These are phyloP conservation scores for Dermolepida albohirtum DNA, from an alignment of 2,888 invertebrate genomes.

Conservation along the genomic window DNA sequence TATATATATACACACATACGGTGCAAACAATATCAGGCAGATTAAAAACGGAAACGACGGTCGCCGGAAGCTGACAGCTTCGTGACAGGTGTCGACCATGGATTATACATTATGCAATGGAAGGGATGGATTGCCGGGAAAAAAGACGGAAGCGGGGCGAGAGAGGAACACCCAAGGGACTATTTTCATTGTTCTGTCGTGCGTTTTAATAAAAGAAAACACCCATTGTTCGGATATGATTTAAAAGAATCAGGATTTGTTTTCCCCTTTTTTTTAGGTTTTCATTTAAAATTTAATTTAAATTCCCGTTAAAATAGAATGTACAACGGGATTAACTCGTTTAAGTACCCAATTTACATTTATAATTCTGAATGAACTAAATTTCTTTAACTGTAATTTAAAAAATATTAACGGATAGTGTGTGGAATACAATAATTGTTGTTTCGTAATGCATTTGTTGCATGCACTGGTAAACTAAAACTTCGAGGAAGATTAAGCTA, in stretches of 20 bases:
- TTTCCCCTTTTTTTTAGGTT: not conserved
- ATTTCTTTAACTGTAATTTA: too few species aligned
- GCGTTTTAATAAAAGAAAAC: slow-evolving; percentile 31
- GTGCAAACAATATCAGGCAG: slow-evolving; percentile 61
- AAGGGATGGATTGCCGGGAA: slow-evolving; percentile 23
- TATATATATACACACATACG: slow-evolving; percentile 48
- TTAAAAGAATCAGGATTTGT: slow-evolving; percentile 4
- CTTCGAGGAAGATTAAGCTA: too few species aligned
- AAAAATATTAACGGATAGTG: too few species aligned
- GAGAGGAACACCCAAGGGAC: not conserved
- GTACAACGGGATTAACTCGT: too few species aligned
- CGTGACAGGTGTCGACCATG: slow-evolving; percentile 58
- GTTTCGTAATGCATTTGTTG: too few species aligned
- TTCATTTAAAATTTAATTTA: not conserved
- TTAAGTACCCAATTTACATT: too few species aligned
- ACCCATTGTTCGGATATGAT: slow-evolving; percentile 22
- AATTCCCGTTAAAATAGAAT: not conserved
- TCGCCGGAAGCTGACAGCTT: slow-evolving; percentile 58
- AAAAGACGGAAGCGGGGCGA: slow-evolving; percentile 11
- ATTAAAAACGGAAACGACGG: slow-evolving; percentile 63
- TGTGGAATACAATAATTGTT: too few species aligned
- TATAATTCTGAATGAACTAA: too few species aligned
- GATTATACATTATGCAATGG: slow-evolving; percentile 47
- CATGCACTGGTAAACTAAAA: too few species aligned
- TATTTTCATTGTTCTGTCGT: slow-evolving; percentile 2